Conservation (phyloP, 2,797 vertebrate genomes). For the Pagetopsis macropterus region DNA sequence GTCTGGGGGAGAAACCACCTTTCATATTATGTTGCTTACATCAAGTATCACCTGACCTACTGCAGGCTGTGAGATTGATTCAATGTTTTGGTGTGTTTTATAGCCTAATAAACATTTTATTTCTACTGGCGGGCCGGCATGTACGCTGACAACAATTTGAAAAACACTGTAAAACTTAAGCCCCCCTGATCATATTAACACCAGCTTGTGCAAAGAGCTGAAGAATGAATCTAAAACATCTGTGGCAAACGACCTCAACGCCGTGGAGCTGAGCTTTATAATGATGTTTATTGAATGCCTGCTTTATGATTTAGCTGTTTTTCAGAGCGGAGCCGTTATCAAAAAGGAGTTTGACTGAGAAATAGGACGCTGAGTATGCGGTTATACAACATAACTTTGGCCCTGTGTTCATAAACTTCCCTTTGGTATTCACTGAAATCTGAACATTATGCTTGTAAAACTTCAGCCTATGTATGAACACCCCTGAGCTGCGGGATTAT, state of each 20-base stretch:
- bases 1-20: slow-evolving; percentile 3
- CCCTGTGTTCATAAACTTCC: slow-evolving; percentile 38
- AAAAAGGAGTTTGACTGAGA: slow-evolving; percentile 10
- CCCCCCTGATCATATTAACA: slow-evolving; percentile 23
- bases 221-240: slow-evolving; percentile 35
- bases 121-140: background rate
- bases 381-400: slow-evolving; percentile 43
- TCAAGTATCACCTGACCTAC: slow-evolving; percentile 5
- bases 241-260: slow-evolving; percentile 19
- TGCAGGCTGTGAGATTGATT: slow-evolving; percentile 9
- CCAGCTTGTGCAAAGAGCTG: slow-evolving; percentile 18
- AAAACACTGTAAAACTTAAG: slow-evolving; percentile 52
- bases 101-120: slow-evolving; percentile 47
- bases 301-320: slow-evolving; percentile 22
- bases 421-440: slow-evolving; percentile 19
- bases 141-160: slow-evolving; percentile 55
- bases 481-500: slow-evolving; percentile 3
- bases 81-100: slow-evolving; percentile 45
- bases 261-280: slow-evolving; percentile 1
- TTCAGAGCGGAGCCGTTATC: slow-evolving; percentile 18
- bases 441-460: background rate
- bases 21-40: background rate
- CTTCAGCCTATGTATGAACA: background rate
- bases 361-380: slow-evolving; percentile 15
- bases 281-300: slow-evolving; percentile 19